Evolutionary conservation across 2,888 invertebrate species (phyloP).

Genomic region (Cephus pulcher): DNA sequence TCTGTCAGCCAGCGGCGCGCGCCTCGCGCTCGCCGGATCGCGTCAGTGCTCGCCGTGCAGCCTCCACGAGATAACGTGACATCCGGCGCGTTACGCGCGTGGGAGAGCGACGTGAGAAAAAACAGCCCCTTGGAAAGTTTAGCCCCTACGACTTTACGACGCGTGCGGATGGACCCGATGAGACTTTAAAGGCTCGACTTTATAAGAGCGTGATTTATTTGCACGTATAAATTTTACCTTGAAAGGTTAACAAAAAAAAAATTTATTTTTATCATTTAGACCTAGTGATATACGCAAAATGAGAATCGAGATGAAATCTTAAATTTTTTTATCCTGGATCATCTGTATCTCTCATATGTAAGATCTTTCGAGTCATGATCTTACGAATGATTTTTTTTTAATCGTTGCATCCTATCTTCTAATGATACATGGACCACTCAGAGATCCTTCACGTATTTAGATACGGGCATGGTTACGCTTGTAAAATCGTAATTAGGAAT

Average conservation of each 20-base stretch:
- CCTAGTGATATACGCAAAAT: not conserved
- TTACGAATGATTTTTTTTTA: not conserved
- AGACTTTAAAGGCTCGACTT: not conserved
- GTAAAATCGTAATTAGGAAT: not conserved
- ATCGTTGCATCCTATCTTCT: not conserved
- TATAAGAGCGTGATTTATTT: not conserved
- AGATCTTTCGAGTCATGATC: not conserved
- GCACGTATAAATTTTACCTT: not conserved
- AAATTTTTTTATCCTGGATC: not conserved
- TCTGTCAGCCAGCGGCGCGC: constrained; percentile 34
- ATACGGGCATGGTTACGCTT: not conserved
- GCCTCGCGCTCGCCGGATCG: constrained; percentile 49
- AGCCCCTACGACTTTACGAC: not conserved
- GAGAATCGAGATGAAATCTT: not conserved
- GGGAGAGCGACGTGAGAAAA: not conserved
- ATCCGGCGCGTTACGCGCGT: constrained; percentile 9
- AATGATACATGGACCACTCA: not conserved
- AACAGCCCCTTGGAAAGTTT: not conserved
- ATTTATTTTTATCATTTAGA: not conserved
- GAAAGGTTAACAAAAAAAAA: not conserved
- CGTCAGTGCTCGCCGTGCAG: constrained; percentile 48
- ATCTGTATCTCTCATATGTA: not conserved
- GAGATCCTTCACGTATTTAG: not conserved
- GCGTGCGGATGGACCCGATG: not conserved
- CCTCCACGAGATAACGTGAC: constrained; percentile 32